Evolutionary conservation across 2,797 vertebrate species (phyloP), one percentile per base, ranked within the genome.

Genomic region (Leptatherina wallacei): DNA sequence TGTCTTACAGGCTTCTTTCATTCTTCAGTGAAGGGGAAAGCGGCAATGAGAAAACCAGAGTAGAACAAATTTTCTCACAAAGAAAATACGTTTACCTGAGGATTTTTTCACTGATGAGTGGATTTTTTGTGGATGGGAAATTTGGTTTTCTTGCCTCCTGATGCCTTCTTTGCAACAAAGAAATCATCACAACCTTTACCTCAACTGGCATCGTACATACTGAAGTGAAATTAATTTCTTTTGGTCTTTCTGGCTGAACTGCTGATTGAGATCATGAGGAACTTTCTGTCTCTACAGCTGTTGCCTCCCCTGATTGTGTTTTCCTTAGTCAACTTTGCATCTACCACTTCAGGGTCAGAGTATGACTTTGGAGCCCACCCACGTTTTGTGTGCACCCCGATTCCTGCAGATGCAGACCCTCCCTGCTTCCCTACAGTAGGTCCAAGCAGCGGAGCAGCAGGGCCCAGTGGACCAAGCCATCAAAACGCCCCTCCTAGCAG

Each of bases 381-480:
- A 1, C 95, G 95, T 51, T 96, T 96, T 55, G 76, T 96, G 30
- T 96, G 96, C 77, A 94, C 92, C 44, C 96, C 95, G 0, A 75
- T 96, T 65, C 95, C 96, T 0, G 54, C 82, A 18, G 93, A 95
- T 1, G 79, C 91, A 14, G 95, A 95, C 79, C 95, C 93, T 35
- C 89, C 88, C 36, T 95, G 92, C 78, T 92, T 91, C 72, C 85
- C 92, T 3, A 6, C 75, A 2, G 63, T 51, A 0, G 75, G 83
- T 12, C 80, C 87, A 2, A 71, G 68, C 0, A 10, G 32, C 18
- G 88, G 90, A 32, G 77, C 77, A 6, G 22, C 84, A 0, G 88
- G 89, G 36, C 79, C 84, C 38, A 69, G 73, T 0, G 86, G 88
- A 63, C 71, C 80, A 35, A 80, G 86, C 6, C 93, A 93, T 84